These are phyloP conservation scores for Cebidichthys violaceus DNA, from an alignment of 2,113 vertebrate species.

Conservation along the genomic window DNA sequence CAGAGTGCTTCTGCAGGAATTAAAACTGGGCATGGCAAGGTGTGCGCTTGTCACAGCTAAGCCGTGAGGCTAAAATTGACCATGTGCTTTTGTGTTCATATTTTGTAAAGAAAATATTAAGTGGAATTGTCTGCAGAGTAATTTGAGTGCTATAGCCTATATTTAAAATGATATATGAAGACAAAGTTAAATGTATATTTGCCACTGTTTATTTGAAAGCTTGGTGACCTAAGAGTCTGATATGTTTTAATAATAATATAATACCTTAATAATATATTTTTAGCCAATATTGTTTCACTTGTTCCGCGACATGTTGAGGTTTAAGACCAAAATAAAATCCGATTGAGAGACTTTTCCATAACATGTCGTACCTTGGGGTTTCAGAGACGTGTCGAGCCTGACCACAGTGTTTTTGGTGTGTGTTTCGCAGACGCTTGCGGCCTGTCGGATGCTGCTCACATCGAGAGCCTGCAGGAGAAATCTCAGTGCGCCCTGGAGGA, in stretches of 20 bases:
- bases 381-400: constrained; percentile 37
- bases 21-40: constrained; percentile 56
- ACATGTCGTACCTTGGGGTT: constrained; percentile 5
- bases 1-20: constrained; percentile 58
- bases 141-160: background rate
- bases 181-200: constrained; percentile 3
- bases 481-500: constrained; percentile 98
- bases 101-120: background rate
- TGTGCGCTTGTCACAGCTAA: constrained; percentile 43
- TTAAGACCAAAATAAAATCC: background rate
- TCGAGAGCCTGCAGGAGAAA: constrained; percentile 98
- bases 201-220: background rate
- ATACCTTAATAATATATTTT: constrained; percentile 32
- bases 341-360: constrained; percentile 11
- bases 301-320: constrained; percentile 9
- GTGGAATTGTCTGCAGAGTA: background rate
- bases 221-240: constrained; percentile 2
- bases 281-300: constrained; percentile 13
- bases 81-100: constrained; percentile 27
- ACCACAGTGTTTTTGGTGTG: constrained; percentile 59
- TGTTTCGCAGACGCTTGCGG: constrained; percentile 92
- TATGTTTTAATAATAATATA: constrained; percentile 20
- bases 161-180: constrained; percentile 7
- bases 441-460: constrained; percentile 97
- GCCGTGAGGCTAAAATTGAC: constrained; percentile 9